Conservation (phyloP, 2,888 invertebrate species). For the Xylophagus ater region DNA sequence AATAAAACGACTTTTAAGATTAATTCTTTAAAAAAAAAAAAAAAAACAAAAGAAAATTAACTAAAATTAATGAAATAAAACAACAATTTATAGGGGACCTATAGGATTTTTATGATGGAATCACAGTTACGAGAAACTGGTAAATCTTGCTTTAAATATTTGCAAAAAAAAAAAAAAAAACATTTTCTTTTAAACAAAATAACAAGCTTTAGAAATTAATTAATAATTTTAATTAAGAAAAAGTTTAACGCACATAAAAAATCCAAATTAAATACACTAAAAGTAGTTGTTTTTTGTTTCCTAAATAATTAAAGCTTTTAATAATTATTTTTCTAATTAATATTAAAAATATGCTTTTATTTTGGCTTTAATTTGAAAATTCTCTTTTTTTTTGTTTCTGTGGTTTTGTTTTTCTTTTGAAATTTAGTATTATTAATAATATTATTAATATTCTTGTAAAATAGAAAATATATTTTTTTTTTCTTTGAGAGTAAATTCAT, state of each 20-base stretch:
- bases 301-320: too few species aligned
- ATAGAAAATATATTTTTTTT: too few species aligned
- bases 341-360: too few species aligned
- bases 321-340: too few species aligned
- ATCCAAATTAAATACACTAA: not conserved
- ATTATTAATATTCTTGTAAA: too few species aligned
- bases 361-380: too few species aligned
- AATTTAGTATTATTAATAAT: too few species aligned
- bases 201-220: not conserved
- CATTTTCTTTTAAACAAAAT: not conserved
- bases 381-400: too few species aligned
- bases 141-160: not conserved
- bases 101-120: conserved; percentile 8
- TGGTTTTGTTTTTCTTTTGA: too few species aligned
- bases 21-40: not conserved
- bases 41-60: not conserved
- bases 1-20: not conserved
- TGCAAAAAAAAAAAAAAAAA: not conserved
- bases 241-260: not conserved
- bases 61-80: conserved; percentile 4
- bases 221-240: not conserved
- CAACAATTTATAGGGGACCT: conserved; percentile 11
- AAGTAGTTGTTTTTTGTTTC: too few species aligned
- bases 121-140: conserved; percentile 2
- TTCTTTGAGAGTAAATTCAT: too few species aligned